Conservation (phyloP, 1,140 invertebrate species). For the Drosophila saltans region DNA sequence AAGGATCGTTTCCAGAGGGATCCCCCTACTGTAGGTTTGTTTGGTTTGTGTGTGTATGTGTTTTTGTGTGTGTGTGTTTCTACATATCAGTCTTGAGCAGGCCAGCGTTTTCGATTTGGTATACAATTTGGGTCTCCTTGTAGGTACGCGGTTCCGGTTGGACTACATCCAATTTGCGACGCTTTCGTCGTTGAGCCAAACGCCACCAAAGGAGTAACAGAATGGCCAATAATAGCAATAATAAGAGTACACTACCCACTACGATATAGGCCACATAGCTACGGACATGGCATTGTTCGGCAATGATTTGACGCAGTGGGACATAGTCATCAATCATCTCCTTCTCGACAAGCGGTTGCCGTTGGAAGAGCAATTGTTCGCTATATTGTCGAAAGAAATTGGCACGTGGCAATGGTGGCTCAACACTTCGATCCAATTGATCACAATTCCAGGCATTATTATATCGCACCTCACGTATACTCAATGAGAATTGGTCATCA, state of each 20-base stretch:
- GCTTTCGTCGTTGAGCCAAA: slow-evolving; percentile 74
- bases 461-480: slow-evolving; percentile 61
- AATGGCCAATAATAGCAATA: slow-evolving; percentile 77
- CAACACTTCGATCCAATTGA: slow-evolving; percentile 55
- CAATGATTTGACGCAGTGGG: slow-evolving; percentile 54
- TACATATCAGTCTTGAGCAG: slow-evolving; percentile 90
- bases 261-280: slow-evolving; percentile 71
- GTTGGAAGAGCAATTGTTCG: slow-evolving; percentile 62
- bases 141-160: slow-evolving; percentile 92
- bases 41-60: slow-evolving; percentile 21
- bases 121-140: slow-evolving; percentile 92
- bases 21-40: too few relatives aligned
- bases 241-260: slow-evolving; percentile 75
- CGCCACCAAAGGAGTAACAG: slow-evolving; percentile 73
- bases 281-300: slow-evolving; percentile 51
- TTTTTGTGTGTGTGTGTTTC: slow-evolving; percentile 25
- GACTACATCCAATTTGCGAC: slow-evolving; percentile 86
- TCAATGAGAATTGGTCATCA: slow-evolving; percentile 62
- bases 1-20: too few relatives aligned
- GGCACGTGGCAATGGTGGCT: slow-evolving; percentile 57
- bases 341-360: background rate
- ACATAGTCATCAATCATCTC: background rate
- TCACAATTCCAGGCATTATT: slow-evolving; percentile 66
- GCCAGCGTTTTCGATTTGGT: slow-evolving; percentile 91
- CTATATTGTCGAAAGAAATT: slow-evolving; percentile 68